Evolutionary conservation across 1,140 invertebrate species (phyloP).

Genomic region (Drosophila serrata): DNA sequence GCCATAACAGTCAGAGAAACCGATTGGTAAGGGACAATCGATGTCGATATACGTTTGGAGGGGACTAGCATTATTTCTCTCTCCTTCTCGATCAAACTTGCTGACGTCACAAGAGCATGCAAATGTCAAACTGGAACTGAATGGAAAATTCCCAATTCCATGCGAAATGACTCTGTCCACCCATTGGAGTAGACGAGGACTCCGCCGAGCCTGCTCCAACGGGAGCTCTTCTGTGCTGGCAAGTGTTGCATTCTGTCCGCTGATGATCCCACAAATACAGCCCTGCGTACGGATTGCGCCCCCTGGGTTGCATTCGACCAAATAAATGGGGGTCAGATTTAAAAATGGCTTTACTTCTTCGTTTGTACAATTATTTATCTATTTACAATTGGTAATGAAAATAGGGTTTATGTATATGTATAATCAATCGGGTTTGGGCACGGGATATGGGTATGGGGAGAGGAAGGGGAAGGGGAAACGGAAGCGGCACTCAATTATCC

Average conservation of each 20-base stretch:
- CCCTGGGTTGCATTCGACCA: constrained; percentile 32
- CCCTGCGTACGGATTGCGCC: background rate
- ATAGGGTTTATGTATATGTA: background rate
- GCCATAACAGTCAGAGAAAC: too few species aligned
- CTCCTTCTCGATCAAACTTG: constrained; percentile 7
- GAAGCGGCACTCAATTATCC: constrained; percentile 54
- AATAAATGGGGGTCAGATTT: constrained; percentile 2
- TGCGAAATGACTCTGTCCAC: constrained; percentile 1
- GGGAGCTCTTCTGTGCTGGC: background rate
- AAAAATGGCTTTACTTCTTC: background rate
- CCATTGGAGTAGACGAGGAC: background rate
- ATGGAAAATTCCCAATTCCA: constrained; percentile 28
- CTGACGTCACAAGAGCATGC: constrained; percentile 31
- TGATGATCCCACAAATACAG: constrained; percentile 28
- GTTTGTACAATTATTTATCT: background rate
- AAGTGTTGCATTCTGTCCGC: constrained; percentile 21
- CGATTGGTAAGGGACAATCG: background rate
- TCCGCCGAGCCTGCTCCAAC: too few species aligned
- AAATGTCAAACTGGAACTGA: constrained; percentile 18
- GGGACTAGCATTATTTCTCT: background rate
- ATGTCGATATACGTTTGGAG: constrained; percentile 13
- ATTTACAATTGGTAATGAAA: constrained; percentile 19
- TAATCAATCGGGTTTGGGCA: too few species aligned
- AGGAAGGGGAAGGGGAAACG: background rate
- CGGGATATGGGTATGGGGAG: background rate